phyloP scores from a whole-genome alignment of 2,797 vertebrate genomes.

The Serranus cabrilla region DNA sequence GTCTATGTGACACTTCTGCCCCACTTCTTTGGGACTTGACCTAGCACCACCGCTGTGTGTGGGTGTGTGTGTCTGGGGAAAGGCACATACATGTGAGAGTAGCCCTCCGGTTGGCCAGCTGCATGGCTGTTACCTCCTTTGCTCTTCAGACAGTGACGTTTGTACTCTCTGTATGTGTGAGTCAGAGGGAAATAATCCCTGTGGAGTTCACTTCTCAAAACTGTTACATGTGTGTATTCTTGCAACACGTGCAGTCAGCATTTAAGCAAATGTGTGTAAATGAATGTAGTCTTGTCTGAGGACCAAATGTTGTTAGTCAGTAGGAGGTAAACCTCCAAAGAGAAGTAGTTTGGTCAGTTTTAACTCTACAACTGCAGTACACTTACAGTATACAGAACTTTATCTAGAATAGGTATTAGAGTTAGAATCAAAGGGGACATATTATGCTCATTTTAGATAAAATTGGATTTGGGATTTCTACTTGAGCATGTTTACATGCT shows the following conservation, averaged over 20 bases:
- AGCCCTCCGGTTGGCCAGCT: conserved; percentile 30
- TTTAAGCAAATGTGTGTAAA: conserved; percentile 3
- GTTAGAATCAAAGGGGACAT: background rate
- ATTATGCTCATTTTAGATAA: no score
- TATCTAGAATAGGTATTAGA: background rate
- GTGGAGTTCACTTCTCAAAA: conserved; percentile 7
- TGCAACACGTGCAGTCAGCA: background rate
- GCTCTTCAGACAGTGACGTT: conserved; percentile 25
- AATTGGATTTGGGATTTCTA: no score
- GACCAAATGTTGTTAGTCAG: background rate
- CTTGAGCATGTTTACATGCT: no score
- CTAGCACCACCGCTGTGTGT: conserved; percentile 22
- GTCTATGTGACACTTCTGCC: conserved; percentile 71
- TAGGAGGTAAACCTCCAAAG: background rate
- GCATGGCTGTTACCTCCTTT: conserved; percentile 18
- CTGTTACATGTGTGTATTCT: background rate
- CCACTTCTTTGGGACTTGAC: conserved; percentile 71
- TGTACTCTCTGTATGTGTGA: background rate
- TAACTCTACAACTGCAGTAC: background rate
- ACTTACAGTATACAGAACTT: background rate
- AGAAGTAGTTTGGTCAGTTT: background rate
- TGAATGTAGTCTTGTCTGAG: background rate
- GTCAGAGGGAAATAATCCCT: background rate
- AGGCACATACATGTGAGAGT: conserved; percentile 33
- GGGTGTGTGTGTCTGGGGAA: conserved; percentile 25